These are phyloP conservation scores for Temnopleurus reevesii DNA, from an alignment of 53 echinoderm and acorn worm species.

Conservation along the genomic window DNA sequence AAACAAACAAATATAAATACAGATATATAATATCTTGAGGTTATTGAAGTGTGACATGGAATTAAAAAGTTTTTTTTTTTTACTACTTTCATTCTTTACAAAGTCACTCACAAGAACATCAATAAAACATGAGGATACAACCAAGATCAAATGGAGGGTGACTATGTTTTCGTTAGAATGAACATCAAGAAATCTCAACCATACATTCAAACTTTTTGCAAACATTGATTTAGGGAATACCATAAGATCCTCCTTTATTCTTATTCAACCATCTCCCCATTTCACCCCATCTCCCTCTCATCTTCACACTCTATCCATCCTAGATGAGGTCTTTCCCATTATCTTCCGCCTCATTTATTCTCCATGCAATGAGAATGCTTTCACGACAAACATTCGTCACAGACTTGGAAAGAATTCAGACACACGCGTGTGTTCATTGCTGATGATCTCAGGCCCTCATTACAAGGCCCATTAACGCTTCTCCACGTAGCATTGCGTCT, in stretches of 20 bases:
- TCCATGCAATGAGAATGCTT: neutral
- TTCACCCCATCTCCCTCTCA: neutral
- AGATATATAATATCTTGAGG: no score
- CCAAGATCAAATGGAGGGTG: no score
- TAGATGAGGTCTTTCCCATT: neutral
- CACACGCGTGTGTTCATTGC: neutral
- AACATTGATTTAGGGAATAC: no score
- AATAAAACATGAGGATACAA: no score
- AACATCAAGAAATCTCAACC: no score
- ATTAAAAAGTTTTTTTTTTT: no score
- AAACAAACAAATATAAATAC: no score
- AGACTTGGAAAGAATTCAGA: neutral
- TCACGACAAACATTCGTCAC: neutral
- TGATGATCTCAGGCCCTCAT: neutral
- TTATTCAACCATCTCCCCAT: neutral
- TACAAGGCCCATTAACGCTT: conserved; percentile 35
- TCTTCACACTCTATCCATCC: neutral
- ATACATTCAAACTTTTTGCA: no score
- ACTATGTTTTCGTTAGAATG: no score
- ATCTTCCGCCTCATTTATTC: neutral
- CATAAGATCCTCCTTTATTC: neutral
- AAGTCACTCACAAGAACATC: no score
- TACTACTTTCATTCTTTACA: no score
- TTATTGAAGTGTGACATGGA: no score
- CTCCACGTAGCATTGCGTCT: neutral